Base-by-base conservation (phyloP, 1,140 invertebrate species). In the Cephus cinctus region DNA sequence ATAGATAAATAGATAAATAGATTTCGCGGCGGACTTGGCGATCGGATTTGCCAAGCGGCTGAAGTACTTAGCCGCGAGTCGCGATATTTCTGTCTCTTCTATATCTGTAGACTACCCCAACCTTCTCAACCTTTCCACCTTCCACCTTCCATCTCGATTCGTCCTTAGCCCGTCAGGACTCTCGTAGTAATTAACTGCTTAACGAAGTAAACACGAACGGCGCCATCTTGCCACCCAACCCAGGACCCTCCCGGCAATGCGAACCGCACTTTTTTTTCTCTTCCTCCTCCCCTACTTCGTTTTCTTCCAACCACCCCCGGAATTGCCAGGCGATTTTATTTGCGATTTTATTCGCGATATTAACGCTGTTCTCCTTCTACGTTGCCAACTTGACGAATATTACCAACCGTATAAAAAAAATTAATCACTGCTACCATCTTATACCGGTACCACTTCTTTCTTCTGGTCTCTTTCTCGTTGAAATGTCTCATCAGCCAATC, bases 161-260 rank as follows among this genome's bases (percentile, higher is more conserved):
- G 18, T 23, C 30, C 15, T 12, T 30, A 40, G 14, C 32, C 38
- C 21, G 25, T 5, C 20, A 14, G 57, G 59, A 70, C 70, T 72
- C 59, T 52, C 58, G 60, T 60, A 72, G 70, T 76, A 76, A 76
- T 76, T 76, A 76, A 75, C 70, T 70, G 65, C 68, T 73, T 76
- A 76, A 76, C 72, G 73, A 75, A 75, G 72, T 76, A 75, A 76
- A 69, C 61, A 68, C 63, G 71, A 64, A 15, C n/a, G n/a, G n/a
- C 71, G 73, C 72, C 73, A 76, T 75, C 70, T 76, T 76, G 63
- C 63, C 65, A 56, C 47, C 50, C 34, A 36, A 36, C 34, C 34
- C 8, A 36, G 34, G 34, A n/a, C 32, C 32, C 32, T n/a, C 5
- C 39, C 2, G n/a, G n/a, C n/a, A n/a, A n/a, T n/a, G n/a, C n/a